Base-by-base conservation (phyloP, 1,140 invertebrate species). In the Battus philenor region DNA sequence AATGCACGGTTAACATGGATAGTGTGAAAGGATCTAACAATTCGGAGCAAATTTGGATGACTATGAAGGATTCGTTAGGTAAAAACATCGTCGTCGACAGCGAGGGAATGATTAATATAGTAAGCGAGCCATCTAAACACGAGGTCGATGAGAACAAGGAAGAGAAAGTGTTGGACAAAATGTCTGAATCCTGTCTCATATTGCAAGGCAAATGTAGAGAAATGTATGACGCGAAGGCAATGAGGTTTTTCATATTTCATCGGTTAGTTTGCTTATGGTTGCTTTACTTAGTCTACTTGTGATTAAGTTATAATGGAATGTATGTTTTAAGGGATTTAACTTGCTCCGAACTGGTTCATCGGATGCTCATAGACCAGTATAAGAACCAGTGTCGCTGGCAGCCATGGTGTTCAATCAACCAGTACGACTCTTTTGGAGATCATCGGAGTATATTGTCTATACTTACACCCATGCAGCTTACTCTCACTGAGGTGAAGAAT, bases 381-480 rank as follows among this genome's bases (percentile, higher is more conserved):
- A 69, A 71, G 36, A 30, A 63, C 9, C 41, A 24, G 0, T 82
- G 70, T 57, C 62, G 54, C 2, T 69, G 59, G 62, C 55, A 69
- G 20, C 68, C 69, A 1, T 85, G 81, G 81, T 80, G 73, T 41
- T 72, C 68, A 4, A 68, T 77, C n/a, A 79, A 65, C 26, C 47
- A 74, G 5, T 73, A 73, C 44, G 64, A 79, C 16, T 72, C 75
- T 2, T 82, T 84, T 49, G 73, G 74, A n/a, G 77, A 81, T 38
- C 49, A 69, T 16, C 52, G 80, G 3, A 74, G 50, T 5, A 46
- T 82, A 34, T 39, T 76, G 10, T 77, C 78, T 1, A 59, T 84
- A 18, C 47, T 84, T 4, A 68, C 50, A 4, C 80, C 80, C 5
- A 16, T 82, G 4, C 58, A 73, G 31, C 43, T 68, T 1, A 82